Conservation (phyloP, 2,888 invertebrate species). For the Cantharis lateralis region DNA sequence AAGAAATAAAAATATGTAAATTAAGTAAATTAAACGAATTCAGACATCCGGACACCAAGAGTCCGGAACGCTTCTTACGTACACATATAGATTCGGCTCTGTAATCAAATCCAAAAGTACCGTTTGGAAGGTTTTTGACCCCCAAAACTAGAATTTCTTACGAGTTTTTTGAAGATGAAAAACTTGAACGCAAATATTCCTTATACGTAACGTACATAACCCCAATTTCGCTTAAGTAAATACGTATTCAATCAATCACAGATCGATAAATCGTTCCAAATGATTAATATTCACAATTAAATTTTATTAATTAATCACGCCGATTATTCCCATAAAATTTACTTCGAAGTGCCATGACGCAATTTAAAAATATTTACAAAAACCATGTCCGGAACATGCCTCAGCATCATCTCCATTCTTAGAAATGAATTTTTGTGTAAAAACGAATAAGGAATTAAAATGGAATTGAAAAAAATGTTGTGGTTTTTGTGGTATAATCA, state of each 20-base stretch:
- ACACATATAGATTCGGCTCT: constrained; percentile 2
- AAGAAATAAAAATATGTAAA: constrained; percentile 1
- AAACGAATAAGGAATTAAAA: not conserved
- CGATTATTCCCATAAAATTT: not conserved
- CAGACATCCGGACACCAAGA: constrained; percentile 13
- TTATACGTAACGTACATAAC: not conserved
- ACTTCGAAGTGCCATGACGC: not conserved
- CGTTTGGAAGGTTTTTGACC: constrained; percentile 26
- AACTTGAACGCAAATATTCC: constrained; percentile 10
- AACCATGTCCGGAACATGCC: not conserved
- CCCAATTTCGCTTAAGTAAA: not conserved
- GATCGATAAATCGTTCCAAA: not conserved
- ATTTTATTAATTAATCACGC: not conserved
- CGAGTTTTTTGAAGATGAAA: constrained; percentile 3
- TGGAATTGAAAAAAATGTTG: constrained; percentile 2
- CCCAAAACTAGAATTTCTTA: constrained; percentile 19
- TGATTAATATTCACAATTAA: not conserved
- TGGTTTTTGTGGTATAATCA: constrained; percentile 13
- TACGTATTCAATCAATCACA: not conserved
- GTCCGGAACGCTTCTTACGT: constrained; percentile 8
- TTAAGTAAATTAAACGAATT: constrained; percentile 12
- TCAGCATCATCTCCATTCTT: not conserved
- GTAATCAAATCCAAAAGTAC: constrained; percentile 27
- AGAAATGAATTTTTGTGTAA: not conserved
- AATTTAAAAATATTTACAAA: not conserved